Conservation (phyloP, 2,888 invertebrate species). For the Chydorus sphaericus region DNA sequence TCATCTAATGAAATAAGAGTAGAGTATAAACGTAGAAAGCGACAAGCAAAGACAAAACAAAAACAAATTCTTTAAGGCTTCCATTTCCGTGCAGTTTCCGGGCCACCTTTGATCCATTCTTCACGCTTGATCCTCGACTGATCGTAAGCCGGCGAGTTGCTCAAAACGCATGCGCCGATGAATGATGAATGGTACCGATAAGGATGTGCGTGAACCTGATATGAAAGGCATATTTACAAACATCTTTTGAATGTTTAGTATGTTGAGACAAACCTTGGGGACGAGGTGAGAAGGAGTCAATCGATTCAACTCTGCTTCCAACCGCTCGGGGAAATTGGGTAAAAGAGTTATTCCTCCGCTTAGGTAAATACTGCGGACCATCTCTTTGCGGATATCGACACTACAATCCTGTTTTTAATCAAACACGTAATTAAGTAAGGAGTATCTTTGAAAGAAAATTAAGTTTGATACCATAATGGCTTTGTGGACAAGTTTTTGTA, state of each 20-base stretch:
- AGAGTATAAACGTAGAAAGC: no score
- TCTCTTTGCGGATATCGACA: conserved; percentile 40
- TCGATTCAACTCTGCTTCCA: conserved; percentile 37
- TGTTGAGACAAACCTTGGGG: no score
- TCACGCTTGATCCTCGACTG: conserved; percentile 24
- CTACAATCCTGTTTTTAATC: conserved; percentile 31
- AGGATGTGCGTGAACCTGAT: conserved; percentile 37
- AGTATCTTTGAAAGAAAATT: no score
- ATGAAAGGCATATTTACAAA: conserved; percentile 5
- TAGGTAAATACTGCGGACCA: conserved; percentile 39
- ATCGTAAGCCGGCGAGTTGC: conserved; percentile 30
- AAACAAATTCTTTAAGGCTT: conserved; percentile 8
- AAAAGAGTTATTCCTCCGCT: conserved; percentile 38
- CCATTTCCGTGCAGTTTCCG: conserved; percentile 10
- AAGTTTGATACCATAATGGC: conserved; percentile 31
- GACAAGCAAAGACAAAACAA: no score
- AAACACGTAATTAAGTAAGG: conserved; percentile 1
- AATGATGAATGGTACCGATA: conserved; percentile 41
- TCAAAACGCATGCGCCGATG: conserved; percentile 39
- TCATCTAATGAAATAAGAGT: no score
- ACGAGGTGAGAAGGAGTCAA: conserved; percentile 36
- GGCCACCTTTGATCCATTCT: conserved; percentile 21
- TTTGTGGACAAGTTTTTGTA: conserved; percentile 38
- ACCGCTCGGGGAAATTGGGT: conserved; percentile 38
- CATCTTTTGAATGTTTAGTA: conserved; percentile 13